phyloP scores from a whole-genome alignment of 1,140 invertebrate genomes.

The Cydia strobilella region DNA sequence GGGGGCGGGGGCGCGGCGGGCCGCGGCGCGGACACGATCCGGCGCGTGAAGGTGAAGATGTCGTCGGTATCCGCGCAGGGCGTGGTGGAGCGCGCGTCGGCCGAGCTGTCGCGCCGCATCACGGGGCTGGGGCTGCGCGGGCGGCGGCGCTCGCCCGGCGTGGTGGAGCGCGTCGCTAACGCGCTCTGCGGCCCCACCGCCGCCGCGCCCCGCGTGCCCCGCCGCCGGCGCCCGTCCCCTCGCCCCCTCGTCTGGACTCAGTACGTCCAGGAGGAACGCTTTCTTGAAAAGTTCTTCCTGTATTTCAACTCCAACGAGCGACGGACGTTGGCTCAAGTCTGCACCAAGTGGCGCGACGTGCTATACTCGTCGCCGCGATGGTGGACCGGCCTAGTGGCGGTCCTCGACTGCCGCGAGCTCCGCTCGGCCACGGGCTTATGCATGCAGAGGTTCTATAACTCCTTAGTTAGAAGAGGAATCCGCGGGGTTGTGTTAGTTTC shows the following conservation, averaged over 20 bases:
- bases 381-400: conserved; percentile 91
- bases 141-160: conserved; percentile 82
- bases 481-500: conserved; percentile 91
- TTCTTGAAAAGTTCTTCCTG: conserved; percentile 90
- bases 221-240: conserved; percentile 51
- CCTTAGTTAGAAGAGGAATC: conserved; percentile 91
- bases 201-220: conserved; percentile 37
- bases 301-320: conserved; percentile 91
- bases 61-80: conserved; percentile 87
- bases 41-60: conserved; percentile 79
- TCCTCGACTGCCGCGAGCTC: conserved; percentile 90
- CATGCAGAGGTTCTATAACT: conserved; percentile 88
- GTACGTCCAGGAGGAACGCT: conserved; percentile 90
- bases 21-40: conserved; percentile 68
- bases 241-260: conserved; percentile 83
- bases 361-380: conserved; percentile 90
- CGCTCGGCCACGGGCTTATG: conserved; percentile 84
- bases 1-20: conserved; percentile 66
- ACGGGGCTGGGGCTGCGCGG: conserved; percentile 89
- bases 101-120: conserved; percentile 92
- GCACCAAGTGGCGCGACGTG: conserved; percentile 91
- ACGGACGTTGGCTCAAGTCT: conserved; percentile 89
- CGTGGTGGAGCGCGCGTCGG: conserved; percentile 92
- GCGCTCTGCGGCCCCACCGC: conserved; percentile 86
- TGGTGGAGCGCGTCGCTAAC: conserved; percentile 92